Percentiles rank a stretch among this genome's conserved stretches.
These are phyloP conservation scores for Paracentrotus lividus DNA, from an alignment of 53 echinoderm and acorn worm species.

Conservation along the genomic window DNA sequence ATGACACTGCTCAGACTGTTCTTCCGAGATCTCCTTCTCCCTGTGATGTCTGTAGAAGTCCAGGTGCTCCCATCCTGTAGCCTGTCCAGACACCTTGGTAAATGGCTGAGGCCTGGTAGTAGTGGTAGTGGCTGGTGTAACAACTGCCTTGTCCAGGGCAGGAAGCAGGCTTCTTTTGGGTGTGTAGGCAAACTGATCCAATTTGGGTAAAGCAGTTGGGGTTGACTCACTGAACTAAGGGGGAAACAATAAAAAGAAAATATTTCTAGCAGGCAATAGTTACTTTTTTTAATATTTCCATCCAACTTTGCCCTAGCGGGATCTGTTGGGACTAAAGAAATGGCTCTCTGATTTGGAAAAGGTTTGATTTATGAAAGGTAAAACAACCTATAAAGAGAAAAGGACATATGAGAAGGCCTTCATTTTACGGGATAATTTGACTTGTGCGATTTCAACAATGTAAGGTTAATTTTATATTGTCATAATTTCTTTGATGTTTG, in stretches of 20 bases:
- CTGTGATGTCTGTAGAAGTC: constrained; percentile 79
- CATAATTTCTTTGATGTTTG: too few species aligned
- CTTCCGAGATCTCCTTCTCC: constrained; percentile 47
- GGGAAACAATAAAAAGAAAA: not conserved
- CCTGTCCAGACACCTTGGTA: not conserved
- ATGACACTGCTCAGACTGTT: not conserved
- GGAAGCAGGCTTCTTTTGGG: constrained; percentile 54
- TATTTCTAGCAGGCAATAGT: too few species aligned
- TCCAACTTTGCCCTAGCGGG: too few species aligned
- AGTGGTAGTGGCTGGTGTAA: not conserved
- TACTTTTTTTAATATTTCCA: too few species aligned
- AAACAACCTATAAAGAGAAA: too few species aligned
- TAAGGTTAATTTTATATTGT: too few species aligned
- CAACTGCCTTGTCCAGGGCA: constrained; percentile 44
- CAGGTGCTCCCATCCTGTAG: constrained; percentile 84
- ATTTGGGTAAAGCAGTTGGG: constrained; percentile 30
- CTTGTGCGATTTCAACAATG: too few species aligned
- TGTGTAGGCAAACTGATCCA: constrained; percentile 67
- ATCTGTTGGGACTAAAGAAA: too few species aligned
- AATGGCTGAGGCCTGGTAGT: not conserved
- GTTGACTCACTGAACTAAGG: constrained; percentile 55
- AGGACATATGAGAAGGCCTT: too few species aligned
- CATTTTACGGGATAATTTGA: too few species aligned
- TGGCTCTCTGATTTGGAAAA: too few species aligned
- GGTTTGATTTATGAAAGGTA: too few species aligned